Conservation (phyloP, 2,797 vertebrate genomes). For the Chrysocyon brachyurus region DNA sequence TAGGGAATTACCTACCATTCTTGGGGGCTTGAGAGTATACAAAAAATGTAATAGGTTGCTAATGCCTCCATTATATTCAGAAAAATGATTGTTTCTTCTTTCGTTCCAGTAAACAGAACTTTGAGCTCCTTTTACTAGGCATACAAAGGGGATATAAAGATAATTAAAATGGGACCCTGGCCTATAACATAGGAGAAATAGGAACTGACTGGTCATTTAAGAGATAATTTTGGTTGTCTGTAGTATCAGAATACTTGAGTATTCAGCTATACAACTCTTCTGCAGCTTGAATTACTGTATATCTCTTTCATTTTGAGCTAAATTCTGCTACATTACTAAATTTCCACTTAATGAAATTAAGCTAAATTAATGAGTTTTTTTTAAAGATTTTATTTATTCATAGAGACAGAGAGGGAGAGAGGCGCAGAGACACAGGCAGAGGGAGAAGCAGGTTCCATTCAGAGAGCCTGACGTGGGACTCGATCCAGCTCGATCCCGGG, state of each 20-base stretch:
- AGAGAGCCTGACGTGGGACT: too few species aligned
- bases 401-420: too few species aligned
- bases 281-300: not conserved
- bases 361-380: constrained; percentile 35
- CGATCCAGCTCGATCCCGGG: too few species aligned
- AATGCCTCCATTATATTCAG: not conserved
- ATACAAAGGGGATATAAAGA: not conserved
- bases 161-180: not conserved
- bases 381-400: too few species aligned
- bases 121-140: not conserved
- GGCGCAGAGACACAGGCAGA: too few species aligned
- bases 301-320: constrained; percentile 35
- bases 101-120: constrained; percentile 5
- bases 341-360: not conserved
- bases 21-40: not conserved
- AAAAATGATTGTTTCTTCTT: constrained; percentile 47
- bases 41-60: not conserved
- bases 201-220: not conserved
- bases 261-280: not conserved
- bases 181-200: not conserved
- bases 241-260: not conserved
- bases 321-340: not conserved
- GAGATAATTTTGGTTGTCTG: not conserved
- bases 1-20: not conserved
- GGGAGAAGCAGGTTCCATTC: too few species aligned